These are phyloP conservation scores for Daktulosphaira vitifoliae DNA, from an alignment of 1,140 invertebrate genomes.

Conservation along the genomic window DNA sequence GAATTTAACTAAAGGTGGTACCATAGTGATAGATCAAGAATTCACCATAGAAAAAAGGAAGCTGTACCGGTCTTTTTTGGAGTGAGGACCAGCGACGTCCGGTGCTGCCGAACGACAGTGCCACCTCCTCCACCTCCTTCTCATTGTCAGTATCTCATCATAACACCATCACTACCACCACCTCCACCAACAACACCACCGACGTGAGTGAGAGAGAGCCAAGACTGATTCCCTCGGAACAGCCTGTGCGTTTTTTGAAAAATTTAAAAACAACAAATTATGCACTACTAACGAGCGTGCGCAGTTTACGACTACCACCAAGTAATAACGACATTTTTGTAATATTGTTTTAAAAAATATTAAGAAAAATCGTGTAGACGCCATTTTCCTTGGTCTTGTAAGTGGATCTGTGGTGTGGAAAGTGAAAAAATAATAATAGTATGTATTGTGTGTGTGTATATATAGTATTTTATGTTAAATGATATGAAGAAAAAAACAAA, in stretches of 20 bases:
- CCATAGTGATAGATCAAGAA: conserved; percentile 72
- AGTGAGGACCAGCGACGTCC: conserved; percentile 32
- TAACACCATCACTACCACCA: conserved; percentile 17
- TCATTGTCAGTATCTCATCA: conserved; percentile 26
- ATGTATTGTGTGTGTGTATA: background rate
- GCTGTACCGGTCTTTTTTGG: conserved; percentile 63
- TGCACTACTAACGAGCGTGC: background rate
- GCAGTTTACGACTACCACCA: background rate
- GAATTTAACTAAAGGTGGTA: conserved; percentile 69
- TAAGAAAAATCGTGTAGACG: background rate
- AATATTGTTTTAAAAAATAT: background rate
- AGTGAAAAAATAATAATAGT: conserved; percentile 9
- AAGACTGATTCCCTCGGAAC: conserved; percentile 29
- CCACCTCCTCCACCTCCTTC: conserved; percentile 19
- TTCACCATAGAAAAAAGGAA: conserved; percentile 79
- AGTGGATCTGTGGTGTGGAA: background rate
- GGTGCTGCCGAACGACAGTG: conserved; percentile 16
- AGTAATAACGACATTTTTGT: no score
- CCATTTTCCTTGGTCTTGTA: conserved; percentile 9
- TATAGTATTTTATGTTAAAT: conserved; percentile 3
- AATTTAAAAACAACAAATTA: no score
- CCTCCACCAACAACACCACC: background rate
- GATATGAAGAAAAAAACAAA: background rate
- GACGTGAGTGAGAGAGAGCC: conserved; percentile 26
- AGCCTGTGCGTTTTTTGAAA: conserved; percentile 20